Base-by-base conservation (phyloP, 2,888 invertebrate species). In the Drepanosiphum platanoidis region DNA sequence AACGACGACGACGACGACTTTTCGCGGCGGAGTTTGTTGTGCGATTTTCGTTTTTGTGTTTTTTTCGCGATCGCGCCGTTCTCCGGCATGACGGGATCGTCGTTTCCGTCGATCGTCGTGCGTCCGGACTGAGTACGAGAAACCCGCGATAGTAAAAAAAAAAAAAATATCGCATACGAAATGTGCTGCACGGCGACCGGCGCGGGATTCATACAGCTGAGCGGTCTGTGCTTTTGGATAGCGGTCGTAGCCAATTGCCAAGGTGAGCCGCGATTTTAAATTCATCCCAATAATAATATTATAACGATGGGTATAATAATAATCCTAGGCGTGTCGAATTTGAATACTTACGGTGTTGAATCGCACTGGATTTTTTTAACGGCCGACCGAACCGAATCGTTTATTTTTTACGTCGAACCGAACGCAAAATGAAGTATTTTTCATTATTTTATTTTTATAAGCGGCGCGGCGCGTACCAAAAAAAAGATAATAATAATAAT, bases 181-280 rank as follows among this genome's bases (percentile, higher is more conserved):
- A 74, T 32, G 61, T 83, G 81, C n/a, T 82, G 71, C 32, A 72
- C 71, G 13, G 61, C n/a, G 22, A 61, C 61, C 3, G 46, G 18
- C 22, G 71, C n/a, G 0, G 42, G 82, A 64, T 42, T 83, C 18
- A 3, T 72, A 46, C 58, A 64, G 42, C 46, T 66, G 5, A 64
- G 72, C 64, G 64, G 42, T 30, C 34, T 83, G 27, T 83, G 39
- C n/a, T 42, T 83, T 42, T 74, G 83, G 74, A 46, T 66, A 32
- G 18, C 27, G 27, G 46, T 34, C 18, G 42, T 74, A 34, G 42
- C 74, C 83, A 74, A 18, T 27, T 83, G 74, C 13, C 74, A 74
- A 83, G 83, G 83, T 83, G 74, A 74, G 42, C 2, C 11, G 8
- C n/a, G n/a, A n/a, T n/a, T n/a, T n/a, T n/a, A n/a, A n/a, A n/a